These are phyloP conservation scores for Callorhinus ursinus DNA, from an alignment of 2,113 vertebrate genomes.

Conservation along the genomic window DNA sequence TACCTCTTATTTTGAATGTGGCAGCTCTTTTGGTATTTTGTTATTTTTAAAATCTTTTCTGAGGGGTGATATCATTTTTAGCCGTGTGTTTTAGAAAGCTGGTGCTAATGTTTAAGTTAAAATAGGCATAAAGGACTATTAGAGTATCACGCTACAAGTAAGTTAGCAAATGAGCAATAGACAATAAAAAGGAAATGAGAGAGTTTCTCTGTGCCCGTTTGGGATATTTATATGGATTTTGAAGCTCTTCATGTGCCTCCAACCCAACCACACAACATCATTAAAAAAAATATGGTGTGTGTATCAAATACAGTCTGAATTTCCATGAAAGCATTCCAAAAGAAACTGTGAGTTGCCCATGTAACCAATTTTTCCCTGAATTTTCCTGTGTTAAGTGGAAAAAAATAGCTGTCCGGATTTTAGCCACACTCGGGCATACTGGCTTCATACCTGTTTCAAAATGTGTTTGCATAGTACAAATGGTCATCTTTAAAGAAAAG, in stretches of 20 bases:
- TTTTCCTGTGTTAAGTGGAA: conserved; percentile 71
- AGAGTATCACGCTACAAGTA: conserved; percentile 43
- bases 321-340: conserved; percentile 70
- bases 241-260: conserved; percentile 56
- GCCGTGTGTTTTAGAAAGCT: conserved; percentile 39
- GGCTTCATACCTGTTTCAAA: conserved; percentile 70
- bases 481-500: conserved; percentile 45
- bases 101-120: conserved; percentile 59
- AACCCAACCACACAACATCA: conserved; percentile 53
- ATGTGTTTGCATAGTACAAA: neutral
- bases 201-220: conserved; percentile 32
- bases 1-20: conserved; percentile 45
- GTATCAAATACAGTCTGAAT: conserved; percentile 72
- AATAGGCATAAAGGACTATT: conserved; percentile 46
- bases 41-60: conserved; percentile 50
- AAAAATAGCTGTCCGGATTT: conserved; percentile 60
- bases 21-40: neutral
- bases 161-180: conserved; percentile 45
- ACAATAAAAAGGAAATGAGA: conserved; percentile 64
- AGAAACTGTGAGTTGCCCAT: conserved; percentile 55
- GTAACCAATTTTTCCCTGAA: conserved; percentile 65
- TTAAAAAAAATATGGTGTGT: conserved; percentile 56
- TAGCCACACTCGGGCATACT: conserved; percentile 8
- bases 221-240: conserved; percentile 35
- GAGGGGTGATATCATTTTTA: conserved; percentile 55